Percentiles rank a stretch among this genome's conserved stretches.
Evolutionary conservation across 2,888 invertebrate species (phyloP).

Genomic region (Ectemnius continuus): DNA sequence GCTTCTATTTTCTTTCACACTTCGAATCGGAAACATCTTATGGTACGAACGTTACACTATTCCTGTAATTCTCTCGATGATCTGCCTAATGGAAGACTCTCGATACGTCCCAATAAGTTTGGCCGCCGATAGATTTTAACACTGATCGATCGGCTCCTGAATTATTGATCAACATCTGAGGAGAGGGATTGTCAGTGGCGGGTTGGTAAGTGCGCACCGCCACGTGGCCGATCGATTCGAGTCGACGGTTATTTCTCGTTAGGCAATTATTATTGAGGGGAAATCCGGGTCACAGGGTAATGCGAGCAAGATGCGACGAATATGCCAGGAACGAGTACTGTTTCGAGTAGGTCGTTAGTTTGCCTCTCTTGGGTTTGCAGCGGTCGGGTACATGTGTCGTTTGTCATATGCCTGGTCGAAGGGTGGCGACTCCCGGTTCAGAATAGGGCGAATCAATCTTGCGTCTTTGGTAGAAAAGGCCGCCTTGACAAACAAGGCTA

Average conservation of each 20-base stretch:
- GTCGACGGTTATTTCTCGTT: slow-evolving; percentile 12
- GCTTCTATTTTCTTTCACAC: not conserved
- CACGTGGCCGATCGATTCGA: not conserved
- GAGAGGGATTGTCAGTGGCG: not conserved
- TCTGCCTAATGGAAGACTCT: too few relatives aligned
- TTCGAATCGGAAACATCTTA: not conserved
- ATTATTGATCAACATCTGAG: not conserved
- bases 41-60: slow-evolving; percentile 18
- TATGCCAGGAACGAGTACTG: too few relatives aligned
- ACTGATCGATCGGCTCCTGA: not conserved
- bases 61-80: not conserved
- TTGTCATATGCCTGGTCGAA: not conserved
- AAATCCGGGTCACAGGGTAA: slow-evolving; percentile 20
- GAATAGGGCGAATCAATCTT: not conserved
- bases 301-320: too few relatives aligned
- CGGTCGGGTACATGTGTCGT: not conserved
- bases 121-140: not conserved
- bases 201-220: too few relatives aligned
- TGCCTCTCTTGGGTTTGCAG: not conserved
- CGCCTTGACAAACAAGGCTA: not conserved
- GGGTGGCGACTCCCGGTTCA: not conserved
- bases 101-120: not conserved
- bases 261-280: slow-evolving; percentile 22
- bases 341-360: too few relatives aligned
- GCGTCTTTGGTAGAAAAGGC: not conserved